Percentiles rank a stretch among this genome's conserved stretches.
These are phyloP conservation scores for Tetropium fuscum DNA, from an alignment of 2,888 invertebrate genomes.

Conservation along the genomic window DNA sequence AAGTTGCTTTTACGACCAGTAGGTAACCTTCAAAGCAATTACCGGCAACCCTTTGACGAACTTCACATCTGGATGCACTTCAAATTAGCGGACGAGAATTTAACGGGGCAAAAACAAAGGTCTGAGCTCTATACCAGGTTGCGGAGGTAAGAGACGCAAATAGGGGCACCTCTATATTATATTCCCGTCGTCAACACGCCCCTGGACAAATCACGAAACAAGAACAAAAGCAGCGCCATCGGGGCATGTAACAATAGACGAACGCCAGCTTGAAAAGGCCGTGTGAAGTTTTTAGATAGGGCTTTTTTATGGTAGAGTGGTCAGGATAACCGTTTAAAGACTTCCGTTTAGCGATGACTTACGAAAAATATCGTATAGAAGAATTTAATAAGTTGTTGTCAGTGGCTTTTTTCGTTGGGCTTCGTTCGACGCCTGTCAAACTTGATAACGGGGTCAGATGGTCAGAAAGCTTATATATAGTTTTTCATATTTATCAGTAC, in stretches of 20 bases:
- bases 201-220: conserved; percentile 8
- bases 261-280: conserved; percentile 27
- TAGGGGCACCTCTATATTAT: conserved; percentile 9
- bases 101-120: neutral
- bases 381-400: conserved; percentile 29
- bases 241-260: conserved; percentile 22
- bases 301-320: conserved; percentile 14
- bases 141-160: conserved; percentile 1
- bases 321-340: conserved; percentile 24
- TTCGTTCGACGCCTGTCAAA: conserved; percentile 7
- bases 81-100: too few relatives aligned
- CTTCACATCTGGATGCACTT: too few relatives aligned
- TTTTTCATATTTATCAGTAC: too few relatives aligned
- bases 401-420: conserved; percentile 2
- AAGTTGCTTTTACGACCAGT: too few relatives aligned
- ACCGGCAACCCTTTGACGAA: too few relatives aligned
- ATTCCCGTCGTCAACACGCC: conserved; percentile 4
- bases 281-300: conserved; percentile 24
- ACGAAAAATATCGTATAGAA: conserved; percentile 6
- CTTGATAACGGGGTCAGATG: conserved; percentile 15
- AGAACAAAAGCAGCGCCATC: conserved; percentile 24
- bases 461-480: neutral
- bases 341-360: conserved; percentile 32
- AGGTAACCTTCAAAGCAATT: too few relatives aligned
- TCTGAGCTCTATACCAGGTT: neutral